Conservation (phyloP, 2,797 vertebrate genomes). For the Loriculus beryllinus region DNA sequence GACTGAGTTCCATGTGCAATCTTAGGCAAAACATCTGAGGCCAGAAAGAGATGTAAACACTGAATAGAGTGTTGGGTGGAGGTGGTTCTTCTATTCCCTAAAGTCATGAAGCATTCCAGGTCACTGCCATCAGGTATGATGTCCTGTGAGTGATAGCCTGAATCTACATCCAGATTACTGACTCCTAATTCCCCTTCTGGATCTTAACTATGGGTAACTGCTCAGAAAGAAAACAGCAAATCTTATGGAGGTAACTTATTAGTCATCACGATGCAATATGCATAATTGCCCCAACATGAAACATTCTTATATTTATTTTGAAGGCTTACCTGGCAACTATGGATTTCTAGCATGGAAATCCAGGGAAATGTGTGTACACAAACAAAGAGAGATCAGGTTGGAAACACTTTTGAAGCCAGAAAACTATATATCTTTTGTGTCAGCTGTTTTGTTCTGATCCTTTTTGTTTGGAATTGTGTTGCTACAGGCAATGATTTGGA, state of each 20-base stretch:
- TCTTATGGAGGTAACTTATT: not conserved
- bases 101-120: not conserved
- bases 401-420: not conserved
- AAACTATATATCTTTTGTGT: not conserved
- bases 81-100: not conserved
- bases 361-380: not conserved
- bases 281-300: not conserved
- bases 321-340: not conserved
- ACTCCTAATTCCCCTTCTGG: not conserved
- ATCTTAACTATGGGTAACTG: not conserved
- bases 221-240: not conserved
- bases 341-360: not conserved
- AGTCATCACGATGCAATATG: not conserved
- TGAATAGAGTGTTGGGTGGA: not conserved
- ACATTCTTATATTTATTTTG: not conserved
- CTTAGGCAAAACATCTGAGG: not conserved
- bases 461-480: slow-evolving; percentile 21
- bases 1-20: not conserved
- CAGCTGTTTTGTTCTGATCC: not conserved
- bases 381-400: not conserved
- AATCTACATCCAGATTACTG: not conserved
- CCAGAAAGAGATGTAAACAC: not conserved
- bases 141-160: not conserved
- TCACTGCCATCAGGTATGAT: not conserved
- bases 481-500: slow-evolving; percentile 48